Base-by-base conservation (phyloP, 2,888 invertebrate genomes). In the Saturnia pavonia region DNA sequence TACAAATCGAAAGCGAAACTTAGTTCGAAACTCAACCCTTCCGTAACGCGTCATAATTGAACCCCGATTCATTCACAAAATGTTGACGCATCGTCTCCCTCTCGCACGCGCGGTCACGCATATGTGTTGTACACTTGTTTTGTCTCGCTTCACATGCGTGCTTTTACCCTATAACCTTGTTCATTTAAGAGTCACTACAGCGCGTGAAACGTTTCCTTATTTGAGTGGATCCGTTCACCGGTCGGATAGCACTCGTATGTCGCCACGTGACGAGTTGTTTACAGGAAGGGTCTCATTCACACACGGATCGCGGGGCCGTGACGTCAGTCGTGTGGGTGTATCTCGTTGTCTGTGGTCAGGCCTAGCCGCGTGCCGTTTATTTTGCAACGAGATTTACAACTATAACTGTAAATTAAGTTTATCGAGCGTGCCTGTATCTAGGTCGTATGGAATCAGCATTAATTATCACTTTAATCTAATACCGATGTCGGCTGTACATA, bases 361-460 rank as follows among this genome's bases (percentile, higher is more conserved):
- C 89, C 81, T 86, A 85, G 81, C 84, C 86, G 88, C 89, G 88
- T 88, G 89, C 88, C 88, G 88, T 88, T 90, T 89, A 92, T 92
- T 91, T 92, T 91, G 92, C 91, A 92, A 93, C 91, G 88, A 91
- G 91, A 92, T 91, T 92, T 92, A 92, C 90, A 91, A 91, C 91
- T 91, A 92, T 91, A 92, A 92, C 92, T 91, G 93, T 93, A 92
- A 92, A 92, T 92, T 92, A 92, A 91, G 88, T 93, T 91, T 91
- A 91, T 91, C 92, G 91, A 91, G 88, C 90, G 86, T 86, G 86
- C 86, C 89, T 87, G 88, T 90, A 93, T 89, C 89, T 93, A 91
- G 93, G 93, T 93, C 93, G 93, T 92, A 93, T 93, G 94, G 92
- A 93, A 92, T 94, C 93, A 93, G 91, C 92, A 93, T 93, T 92